Base-by-base conservation (phyloP, 1,140 invertebrate genomes). In the Odontomachus brunneus region DNA sequence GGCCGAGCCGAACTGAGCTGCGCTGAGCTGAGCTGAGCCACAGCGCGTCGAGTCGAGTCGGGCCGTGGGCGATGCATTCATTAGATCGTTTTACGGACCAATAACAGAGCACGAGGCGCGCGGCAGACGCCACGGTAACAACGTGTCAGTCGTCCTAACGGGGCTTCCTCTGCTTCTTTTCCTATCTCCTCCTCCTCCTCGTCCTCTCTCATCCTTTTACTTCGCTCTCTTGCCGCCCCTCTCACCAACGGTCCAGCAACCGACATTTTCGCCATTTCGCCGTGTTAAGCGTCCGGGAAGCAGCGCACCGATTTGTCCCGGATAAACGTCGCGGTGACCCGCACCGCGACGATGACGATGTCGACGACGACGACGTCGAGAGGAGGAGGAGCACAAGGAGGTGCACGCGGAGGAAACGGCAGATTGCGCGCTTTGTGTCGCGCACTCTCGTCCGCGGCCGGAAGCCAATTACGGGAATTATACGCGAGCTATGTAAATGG, bases 101-200 rank as follows among this genome's bases (percentile, higher is more conserved):
- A 93, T 93, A 93, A 92, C 90, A 93, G 91, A 91, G 89, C 51
- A 75, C 55, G 51, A 53, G 15, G n/a, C 33, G 44, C 49, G 65
- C 51, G 29, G 80, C 82, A 90, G 89, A 91, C 88, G 91, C 87
- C 89, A 85, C 86, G 85, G 91, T 91, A 93, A 93, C 91, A 92
- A 92, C 93, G 90, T 91, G 92, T 92, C 92, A 94, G 93, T 92
- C 90, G 91, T 91, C 83, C 89, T 94, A 94, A 94, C 93, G 93
- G 93, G 83, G 90, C 91, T 91, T 91, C 83, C 87, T 90, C 84
- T 84, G 84, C 83, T 89, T 88, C 73, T 80, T 69, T 72, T 74
- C 82, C 72, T 55, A 38, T 26, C 76, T 73, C 53, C 60, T 29
- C 49, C 44, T 51, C 14, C 19, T 29, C 14, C 53, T 24, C 69